phyloP scores from a whole-genome alignment of 2,888 invertebrate species.

The Platycheirus rosarum region DNA sequence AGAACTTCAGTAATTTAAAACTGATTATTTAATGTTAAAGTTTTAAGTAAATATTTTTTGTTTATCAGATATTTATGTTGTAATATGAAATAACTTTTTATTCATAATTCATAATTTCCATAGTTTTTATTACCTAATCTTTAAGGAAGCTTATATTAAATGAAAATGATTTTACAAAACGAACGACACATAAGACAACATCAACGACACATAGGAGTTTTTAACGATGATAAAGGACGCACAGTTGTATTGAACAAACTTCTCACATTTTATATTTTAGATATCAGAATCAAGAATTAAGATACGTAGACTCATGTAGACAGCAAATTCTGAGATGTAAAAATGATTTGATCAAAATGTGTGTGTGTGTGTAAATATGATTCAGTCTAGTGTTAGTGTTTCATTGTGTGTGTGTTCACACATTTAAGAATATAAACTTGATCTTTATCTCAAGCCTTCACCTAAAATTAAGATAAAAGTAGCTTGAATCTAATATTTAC shows the following conservation, averaged over 20 bases:
- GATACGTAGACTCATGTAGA: background rate
- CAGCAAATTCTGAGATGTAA: slow-evolving; percentile 42
- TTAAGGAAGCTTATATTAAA: background rate
- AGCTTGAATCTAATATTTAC: slow-evolving; percentile 36
- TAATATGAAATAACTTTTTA: background rate
- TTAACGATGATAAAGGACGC: background rate
- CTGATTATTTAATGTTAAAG: no score
- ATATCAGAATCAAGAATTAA: slow-evolving; percentile 30
- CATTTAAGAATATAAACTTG: no score
- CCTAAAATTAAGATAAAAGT: slow-evolving; percentile 25
- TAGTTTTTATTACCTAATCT: background rate
- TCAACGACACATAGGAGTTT: no score
- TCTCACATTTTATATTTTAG: slow-evolving; percentile 57
- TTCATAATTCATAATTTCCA: background rate
- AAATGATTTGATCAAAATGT: slow-evolving; percentile 50
- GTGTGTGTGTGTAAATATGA: slow-evolving; percentile 41
- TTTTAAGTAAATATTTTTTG: no score
- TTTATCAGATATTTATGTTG: no score
- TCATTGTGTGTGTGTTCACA: slow-evolving; percentile 22
- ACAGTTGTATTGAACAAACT: slow-evolving; percentile 33
- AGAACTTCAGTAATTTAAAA: no score
- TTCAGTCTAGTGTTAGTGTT: slow-evolving; percentile 65
- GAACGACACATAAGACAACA: slow-evolving; percentile 60
- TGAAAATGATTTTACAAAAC: slow-evolving; percentile 36
- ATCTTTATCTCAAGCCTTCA: slow-evolving; percentile 57